These are phyloP conservation scores for Garra rufa DNA, from an alignment of 2,113 vertebrate species.

Conservation along the genomic window DNA sequence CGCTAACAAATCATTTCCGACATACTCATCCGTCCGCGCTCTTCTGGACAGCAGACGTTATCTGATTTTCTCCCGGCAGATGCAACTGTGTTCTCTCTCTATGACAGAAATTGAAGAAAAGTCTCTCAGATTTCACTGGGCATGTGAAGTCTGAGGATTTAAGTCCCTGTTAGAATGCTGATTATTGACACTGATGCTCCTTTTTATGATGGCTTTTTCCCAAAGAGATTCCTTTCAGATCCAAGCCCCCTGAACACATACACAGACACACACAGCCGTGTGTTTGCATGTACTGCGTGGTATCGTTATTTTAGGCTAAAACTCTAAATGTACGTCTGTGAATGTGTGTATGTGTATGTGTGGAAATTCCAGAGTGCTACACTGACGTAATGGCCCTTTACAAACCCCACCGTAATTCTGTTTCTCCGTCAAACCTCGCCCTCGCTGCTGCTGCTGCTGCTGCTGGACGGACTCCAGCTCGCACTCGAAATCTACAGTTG, in stretches of 20 bases:
- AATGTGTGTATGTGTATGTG: slow-evolving; percentile 72
- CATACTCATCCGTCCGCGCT: slow-evolving; percentile 45
- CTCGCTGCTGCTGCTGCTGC: slow-evolving; percentile 53
- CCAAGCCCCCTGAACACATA: slow-evolving; percentile 61
- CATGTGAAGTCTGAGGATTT: slow-evolving; percentile 72
- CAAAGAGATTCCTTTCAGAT: slow-evolving; percentile 72
- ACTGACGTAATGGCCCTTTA: slow-evolving; percentile 65
- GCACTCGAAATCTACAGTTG: slow-evolving; percentile 81
- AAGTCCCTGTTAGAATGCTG: slow-evolving; percentile 72
- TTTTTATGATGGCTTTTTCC: slow-evolving; percentile 83
- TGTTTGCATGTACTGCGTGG: slow-evolving; percentile 30
- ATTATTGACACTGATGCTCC: slow-evolving; percentile 78
- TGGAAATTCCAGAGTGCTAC: slow-evolving; percentile 76
- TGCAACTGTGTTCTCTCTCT: slow-evolving; percentile 72
- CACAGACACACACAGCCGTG: slow-evolving; percentile 53
- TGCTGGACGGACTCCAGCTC: slow-evolving; percentile 62
- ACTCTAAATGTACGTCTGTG: slow-evolving; percentile 25
- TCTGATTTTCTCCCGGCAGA: slow-evolving; percentile 53
- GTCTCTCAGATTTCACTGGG: slow-evolving; percentile 62
- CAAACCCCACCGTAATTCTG: slow-evolving; percentile 62
- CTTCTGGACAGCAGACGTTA: slow-evolving; percentile 2
- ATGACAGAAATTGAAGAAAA: slow-evolving; percentile 81
- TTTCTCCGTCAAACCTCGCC: slow-evolving; percentile 62
- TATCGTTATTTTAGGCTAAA: slow-evolving; percentile 15
- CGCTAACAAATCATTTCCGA: slow-evolving; percentile 54